phyloP scores from a whole-genome alignment of 2,113 vertebrate species.

The Dicaeum eximium region DNA sequence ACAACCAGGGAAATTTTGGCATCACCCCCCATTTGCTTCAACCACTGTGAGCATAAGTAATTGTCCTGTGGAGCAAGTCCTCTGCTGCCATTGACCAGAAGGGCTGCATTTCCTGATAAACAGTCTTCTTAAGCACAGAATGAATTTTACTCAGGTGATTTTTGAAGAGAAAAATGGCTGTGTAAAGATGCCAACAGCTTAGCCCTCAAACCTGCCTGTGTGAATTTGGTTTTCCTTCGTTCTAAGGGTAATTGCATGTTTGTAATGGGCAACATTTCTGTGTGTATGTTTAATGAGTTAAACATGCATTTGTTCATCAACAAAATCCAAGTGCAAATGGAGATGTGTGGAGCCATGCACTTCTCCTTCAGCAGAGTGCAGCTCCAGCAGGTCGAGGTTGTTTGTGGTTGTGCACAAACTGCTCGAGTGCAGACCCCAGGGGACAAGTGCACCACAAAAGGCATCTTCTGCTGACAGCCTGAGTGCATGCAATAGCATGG shows the following conservation, averaged over 20 bases:
- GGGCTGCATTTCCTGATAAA: background rate
- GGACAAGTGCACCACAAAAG: background rate
- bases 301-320: background rate
- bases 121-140: background rate
- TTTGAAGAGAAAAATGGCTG: background rate
- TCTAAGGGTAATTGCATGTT: background rate
- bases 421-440: background rate
- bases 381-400: background rate
- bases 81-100: background rate
- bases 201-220: background rate
- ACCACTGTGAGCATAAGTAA: background rate
- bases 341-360: background rate
- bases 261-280: background rate
- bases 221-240: background rate
- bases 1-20: background rate
- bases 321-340: background rate
- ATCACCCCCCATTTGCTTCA: background rate
- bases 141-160: background rate
- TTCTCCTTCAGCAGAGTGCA: background rate
- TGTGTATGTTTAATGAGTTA: no score
- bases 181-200: background rate
- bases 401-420: background rate
- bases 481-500: background rate
- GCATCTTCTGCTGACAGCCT: background rate
- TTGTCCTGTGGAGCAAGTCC: background rate